A percentile compares a stretch with the other conserved stretches of the same genome.
Evolutionary conservation across 2,888 invertebrate genomes (phyloP).

Genomic region (Gastracanthus pulcherrimus): DNA sequence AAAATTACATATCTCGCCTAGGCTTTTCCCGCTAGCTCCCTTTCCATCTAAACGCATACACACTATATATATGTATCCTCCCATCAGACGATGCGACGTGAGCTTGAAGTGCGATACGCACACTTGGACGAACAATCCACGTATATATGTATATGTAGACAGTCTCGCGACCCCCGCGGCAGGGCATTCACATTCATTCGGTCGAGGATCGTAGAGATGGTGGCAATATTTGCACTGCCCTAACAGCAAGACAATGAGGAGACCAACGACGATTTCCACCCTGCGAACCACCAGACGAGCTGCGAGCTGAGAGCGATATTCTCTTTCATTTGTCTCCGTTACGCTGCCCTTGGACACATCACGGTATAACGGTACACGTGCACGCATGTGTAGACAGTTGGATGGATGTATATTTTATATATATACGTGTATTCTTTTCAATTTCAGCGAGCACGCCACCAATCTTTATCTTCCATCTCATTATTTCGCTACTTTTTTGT

Average conservation of each 20-base stretch:
- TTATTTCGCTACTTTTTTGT: slow-evolving; percentile 28
- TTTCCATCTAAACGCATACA: neutral
- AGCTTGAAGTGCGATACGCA: neutral
- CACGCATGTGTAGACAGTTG: neutral
- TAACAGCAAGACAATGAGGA: slow-evolving; percentile 37
- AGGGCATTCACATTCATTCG: neutral
- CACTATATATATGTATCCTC: too few relatives aligned
- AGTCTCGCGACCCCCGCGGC: neutral
- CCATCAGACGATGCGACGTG: neutral
- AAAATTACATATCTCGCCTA: neutral
- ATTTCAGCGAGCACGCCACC: slow-evolving; percentile 20
- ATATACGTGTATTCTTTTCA: slow-evolving; percentile 21
- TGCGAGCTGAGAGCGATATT: neutral
- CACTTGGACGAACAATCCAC: neutral
- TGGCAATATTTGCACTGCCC: slow-evolving; percentile 45
- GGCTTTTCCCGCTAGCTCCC: neutral
- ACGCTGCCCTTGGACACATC: neutral
- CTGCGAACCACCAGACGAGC: neutral
- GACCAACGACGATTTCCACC: neutral
- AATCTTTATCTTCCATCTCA: slow-evolving; percentile 29
- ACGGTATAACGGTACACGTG: too few relatives aligned
- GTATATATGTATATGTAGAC: neutral
- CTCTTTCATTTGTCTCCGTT: slow-evolving; percentile 25
- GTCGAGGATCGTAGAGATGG: too few relatives aligned
- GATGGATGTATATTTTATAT: too few relatives aligned